These are phyloP conservation scores for Vidua chalybeata DNA, from an alignment of 2,113 vertebrate genomes.

Conservation along the genomic window DNA sequence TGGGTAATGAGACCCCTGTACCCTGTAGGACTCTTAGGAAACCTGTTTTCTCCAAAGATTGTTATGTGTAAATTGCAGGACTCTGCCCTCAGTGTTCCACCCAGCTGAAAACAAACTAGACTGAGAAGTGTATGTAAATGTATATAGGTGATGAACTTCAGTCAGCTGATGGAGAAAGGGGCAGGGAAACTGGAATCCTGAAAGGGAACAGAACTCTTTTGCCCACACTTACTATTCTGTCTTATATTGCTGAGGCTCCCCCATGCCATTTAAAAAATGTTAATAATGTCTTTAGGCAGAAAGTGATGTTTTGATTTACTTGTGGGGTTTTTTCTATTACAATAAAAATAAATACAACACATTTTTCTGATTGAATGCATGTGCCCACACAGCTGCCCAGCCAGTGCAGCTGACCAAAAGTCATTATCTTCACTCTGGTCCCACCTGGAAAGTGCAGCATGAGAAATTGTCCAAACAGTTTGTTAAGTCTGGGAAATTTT, in stretches of 20 bases:
- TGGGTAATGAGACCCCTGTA: neutral
- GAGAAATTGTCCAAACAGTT: neutral
- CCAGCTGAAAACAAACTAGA: neutral
- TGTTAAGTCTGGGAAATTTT: neutral
- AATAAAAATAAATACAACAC: slow-evolving; percentile 71
- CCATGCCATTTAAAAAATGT: slow-evolving; percentile 56
- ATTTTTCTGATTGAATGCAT: neutral
- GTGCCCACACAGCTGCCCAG: neutral
- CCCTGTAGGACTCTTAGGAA: neutral
- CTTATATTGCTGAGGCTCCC: slow-evolving; percentile 42
- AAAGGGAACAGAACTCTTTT: neutral
- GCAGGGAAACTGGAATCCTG: neutral
- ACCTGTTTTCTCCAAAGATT: neutral
- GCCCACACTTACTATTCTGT: neutral
- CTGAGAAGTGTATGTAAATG: neutral
- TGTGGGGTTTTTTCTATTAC: slow-evolving; percentile 66
- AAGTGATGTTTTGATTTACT: slow-evolving; percentile 65
- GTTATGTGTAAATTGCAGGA: neutral
- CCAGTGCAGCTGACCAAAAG: neutral
- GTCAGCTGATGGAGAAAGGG: neutral
- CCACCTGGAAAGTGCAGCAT: neutral
- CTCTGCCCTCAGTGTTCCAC: neutral
- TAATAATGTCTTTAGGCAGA: slow-evolving; percentile 55
- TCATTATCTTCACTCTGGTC: neutral
- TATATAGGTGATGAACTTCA: slow-evolving; percentile 9